These are phyloP conservation scores for Drosophila vallismaia DNA, from an alignment of 2,888 invertebrate species.

Conservation along the genomic window DNA sequence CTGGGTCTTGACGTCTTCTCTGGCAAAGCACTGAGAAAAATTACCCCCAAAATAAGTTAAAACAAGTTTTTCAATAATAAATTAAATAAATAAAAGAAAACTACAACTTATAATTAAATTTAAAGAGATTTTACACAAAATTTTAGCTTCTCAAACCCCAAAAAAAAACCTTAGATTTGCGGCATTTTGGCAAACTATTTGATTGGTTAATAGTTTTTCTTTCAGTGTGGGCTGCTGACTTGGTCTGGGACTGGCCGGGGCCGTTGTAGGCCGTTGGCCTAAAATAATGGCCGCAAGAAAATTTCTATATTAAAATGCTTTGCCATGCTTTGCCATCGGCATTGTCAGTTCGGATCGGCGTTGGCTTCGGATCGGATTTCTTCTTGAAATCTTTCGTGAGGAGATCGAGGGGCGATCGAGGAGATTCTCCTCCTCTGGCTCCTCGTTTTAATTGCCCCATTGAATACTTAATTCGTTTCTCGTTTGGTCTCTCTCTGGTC, in stretches of 20 bases:
- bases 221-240: slow-evolving; percentile 31
- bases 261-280: slow-evolving; percentile 81
- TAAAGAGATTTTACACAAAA: neutral
- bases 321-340: slow-evolving; percentile 74
- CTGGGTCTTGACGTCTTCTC: slow-evolving; percentile 3
- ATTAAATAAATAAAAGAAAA: too few species aligned
- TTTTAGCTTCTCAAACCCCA: too few species aligned
- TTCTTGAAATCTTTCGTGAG: slow-evolving; percentile 33
- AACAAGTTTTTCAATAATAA: too few species aligned
- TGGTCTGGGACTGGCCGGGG: slow-evolving; percentile 55
- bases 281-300: slow-evolving; percentile 74
- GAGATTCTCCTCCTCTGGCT: slow-evolving; percentile 36
- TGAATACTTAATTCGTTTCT: slow-evolving; percentile 43
- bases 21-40: slow-evolving; percentile 4
- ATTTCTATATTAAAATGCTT: slow-evolving; percentile 80
- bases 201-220: neutral
- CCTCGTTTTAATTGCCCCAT: slow-evolving; percentile 43
- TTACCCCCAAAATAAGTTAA: too few species aligned
- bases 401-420: slow-evolving; percentile 15
- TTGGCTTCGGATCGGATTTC: slow-evolving; percentile 40
- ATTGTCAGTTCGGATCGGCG: slow-evolving; percentile 19
- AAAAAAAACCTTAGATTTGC: too few species aligned
- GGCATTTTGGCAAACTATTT: too few species aligned
- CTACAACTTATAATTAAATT: too few species aligned
- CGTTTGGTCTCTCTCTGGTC: neutral